Base-by-base conservation (phyloP, 2,888 invertebrate species). In the Tupiocoris notatus region DNA sequence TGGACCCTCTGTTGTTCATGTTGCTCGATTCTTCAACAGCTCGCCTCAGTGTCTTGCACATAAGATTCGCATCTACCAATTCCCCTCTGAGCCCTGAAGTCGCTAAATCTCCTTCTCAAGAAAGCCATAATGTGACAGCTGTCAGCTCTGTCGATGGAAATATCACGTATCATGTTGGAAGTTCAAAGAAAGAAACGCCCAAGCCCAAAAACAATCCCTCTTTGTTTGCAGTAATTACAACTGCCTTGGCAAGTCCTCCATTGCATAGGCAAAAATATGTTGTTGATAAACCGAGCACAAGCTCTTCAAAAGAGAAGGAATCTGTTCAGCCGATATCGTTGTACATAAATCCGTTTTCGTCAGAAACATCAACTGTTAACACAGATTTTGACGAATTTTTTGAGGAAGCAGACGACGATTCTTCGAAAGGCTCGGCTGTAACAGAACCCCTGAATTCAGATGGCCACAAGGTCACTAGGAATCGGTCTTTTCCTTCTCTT, bases 101-200 rank as follows among this genome's bases (percentile, higher is more conserved):
- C 18, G 76, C 74, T 57, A 81, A 3, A 85, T 86, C 62, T n/a
- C 24, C 80, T 82, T 67, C 76, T 84, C 67, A 65, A 17, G 78
- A 7, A 18, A 64, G 68, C 22, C 71, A 64, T 24, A 91, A 90
- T 82, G 91, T 94, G 16, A 93, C 91, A 82, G 93, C 93, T 0
- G 92, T 94, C 61, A 93, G 93, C 81, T 92, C 90, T 62, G 91
- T 92, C 24, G 91, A 91, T 80, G 93, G 93, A 0, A 92, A 92
- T 80, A 89, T 94, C 2, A 89, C 88, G 81, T 89, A 88, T 81
- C 89, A 89, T 79, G 86, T 88, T 64, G 73, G 73, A 3, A 23
- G 6, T 17, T 81, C 84, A 79, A 83, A 83, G 77, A 83, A 84
- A 68, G 79, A 82, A 1, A 81, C 81, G 7, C 79, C 79, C 21